Conservation (phyloP, 2,888 invertebrate species). For the Saturnia japonica region DNA sequence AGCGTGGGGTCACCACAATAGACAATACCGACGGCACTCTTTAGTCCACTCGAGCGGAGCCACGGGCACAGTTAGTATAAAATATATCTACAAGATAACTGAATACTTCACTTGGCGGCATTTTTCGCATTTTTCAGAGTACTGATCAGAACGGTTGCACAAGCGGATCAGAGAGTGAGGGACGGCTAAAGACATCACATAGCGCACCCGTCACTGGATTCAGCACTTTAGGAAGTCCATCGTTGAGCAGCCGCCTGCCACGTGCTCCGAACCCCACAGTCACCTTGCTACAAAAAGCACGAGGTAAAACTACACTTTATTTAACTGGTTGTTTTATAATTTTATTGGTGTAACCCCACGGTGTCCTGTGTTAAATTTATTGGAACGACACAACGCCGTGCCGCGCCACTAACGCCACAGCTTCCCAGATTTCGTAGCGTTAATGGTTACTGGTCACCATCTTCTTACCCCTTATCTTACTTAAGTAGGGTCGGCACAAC, state of each 20-base stretch:
- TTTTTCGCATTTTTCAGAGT: constrained; percentile 42
- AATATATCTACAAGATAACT: neutral
- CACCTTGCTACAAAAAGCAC: constrained; percentile 92
- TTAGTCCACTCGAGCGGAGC: too few species aligned
- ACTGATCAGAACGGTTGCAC: constrained; percentile 72
- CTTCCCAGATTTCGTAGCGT: too few species aligned
- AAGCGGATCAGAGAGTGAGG: constrained; percentile 72
- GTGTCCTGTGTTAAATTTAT: too few species aligned
- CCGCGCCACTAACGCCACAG: too few species aligned
- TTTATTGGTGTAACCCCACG: neutral
- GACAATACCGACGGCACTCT: too few species aligned
- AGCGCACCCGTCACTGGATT: constrained; percentile 85
- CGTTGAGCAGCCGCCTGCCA: constrained; percentile 84
- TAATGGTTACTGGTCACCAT: too few species aligned
- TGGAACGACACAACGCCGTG: too few species aligned
- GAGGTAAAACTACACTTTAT: constrained; percentile 83
- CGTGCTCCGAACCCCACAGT: constrained; percentile 93
- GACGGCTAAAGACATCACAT: constrained; percentile 80
- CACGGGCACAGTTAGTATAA: too few species aligned
- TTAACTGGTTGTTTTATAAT: neutral
- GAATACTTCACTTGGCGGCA: neutral
- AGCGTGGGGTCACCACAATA: too few species aligned
- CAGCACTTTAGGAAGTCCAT: constrained; percentile 67
- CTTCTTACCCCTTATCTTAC: too few species aligned
- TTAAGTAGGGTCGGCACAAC: too few species aligned